phyloP scores from a whole-genome alignment of 2,888 invertebrate genomes.

The Acanthoscelides obtectus region DNA sequence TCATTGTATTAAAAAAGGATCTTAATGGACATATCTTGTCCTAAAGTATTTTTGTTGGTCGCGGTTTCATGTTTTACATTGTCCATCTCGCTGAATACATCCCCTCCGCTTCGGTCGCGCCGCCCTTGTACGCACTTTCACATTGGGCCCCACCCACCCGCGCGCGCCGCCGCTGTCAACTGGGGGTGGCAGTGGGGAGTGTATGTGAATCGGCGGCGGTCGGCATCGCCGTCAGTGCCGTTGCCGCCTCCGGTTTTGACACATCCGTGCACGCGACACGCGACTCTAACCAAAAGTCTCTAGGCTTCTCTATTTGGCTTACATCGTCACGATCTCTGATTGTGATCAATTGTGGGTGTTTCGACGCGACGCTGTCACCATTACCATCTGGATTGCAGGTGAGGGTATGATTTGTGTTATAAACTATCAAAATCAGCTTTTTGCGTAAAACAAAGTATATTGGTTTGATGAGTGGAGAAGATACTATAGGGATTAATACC shows the following conservation, averaged over 20 bases:
- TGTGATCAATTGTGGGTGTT: neutral
- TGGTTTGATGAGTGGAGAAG: too few relatives aligned
- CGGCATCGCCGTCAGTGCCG: conserved; percentile 7
- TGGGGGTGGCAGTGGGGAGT: conserved; percentile 19
- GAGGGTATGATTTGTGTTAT: too few relatives aligned
- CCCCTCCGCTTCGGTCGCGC: neutral
- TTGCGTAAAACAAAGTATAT: too few relatives aligned
- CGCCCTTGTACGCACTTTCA: neutral
- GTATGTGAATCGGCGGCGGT: conserved; percentile 13
- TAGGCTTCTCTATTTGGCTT: neutral
- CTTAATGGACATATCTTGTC: too few relatives aligned
- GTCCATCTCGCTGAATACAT: neutral
- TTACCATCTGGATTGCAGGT: neutral
- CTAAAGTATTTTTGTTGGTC: too few relatives aligned
- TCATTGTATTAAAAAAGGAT: too few relatives aligned
- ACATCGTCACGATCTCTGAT: neutral
- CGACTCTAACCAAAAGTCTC: neutral
- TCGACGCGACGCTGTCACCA: neutral
- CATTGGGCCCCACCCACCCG: neutral
- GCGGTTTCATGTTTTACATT: too few relatives aligned
- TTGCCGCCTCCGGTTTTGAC: neutral
- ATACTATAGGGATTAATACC: too few relatives aligned
- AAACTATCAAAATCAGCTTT: too few relatives aligned
- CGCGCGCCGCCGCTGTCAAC: conserved; percentile 13
- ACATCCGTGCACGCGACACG: neutral